Conservation (phyloP, 2,797 vertebrate genomes). For the Merluccius polli region DNA sequence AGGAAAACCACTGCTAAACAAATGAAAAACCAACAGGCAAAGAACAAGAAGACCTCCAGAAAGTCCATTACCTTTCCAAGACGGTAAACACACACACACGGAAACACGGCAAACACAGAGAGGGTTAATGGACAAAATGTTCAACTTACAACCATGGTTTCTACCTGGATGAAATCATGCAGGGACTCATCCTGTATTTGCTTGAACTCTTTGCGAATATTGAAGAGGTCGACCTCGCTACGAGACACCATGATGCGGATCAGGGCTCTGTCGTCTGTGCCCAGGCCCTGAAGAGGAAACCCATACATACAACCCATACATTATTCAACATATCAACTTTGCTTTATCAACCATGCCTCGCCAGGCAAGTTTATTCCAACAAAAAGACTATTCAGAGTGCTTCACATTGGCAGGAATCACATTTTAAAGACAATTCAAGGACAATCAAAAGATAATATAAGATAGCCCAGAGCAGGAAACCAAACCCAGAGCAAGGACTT, state of each 20-base stretch:
- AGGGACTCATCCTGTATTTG: conserved; percentile 86
- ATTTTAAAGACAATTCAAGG: background rate
- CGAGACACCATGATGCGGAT: conserved; percentile 93
- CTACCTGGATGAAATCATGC: conserved; percentile 93
- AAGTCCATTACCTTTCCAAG: background rate
- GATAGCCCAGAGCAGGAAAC: background rate
- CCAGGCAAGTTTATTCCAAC: background rate
- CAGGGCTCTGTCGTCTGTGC: conserved; percentile 91
- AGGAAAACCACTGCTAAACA: background rate
- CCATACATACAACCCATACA: background rate
- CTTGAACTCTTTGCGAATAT: conserved; percentile 90
- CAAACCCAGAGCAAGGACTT: background rate
- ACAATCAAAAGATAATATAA: background rate
- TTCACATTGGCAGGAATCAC: background rate
- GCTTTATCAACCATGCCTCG: no score
- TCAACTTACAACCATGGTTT: conserved; percentile 73
- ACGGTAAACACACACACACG: background rate
- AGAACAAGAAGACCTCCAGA: background rate
- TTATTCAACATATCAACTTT: background rate
- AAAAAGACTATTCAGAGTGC: background rate
- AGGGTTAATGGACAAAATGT: conserved; percentile 45
- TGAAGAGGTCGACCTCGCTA: conserved; percentile 87
- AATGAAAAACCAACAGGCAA: background rate
- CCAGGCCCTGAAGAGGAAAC: conserved; percentile 78
- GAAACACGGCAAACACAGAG: background rate